Conservation (phyloP, 1,140 invertebrate species). For the Procambarus clarkii region DNA sequence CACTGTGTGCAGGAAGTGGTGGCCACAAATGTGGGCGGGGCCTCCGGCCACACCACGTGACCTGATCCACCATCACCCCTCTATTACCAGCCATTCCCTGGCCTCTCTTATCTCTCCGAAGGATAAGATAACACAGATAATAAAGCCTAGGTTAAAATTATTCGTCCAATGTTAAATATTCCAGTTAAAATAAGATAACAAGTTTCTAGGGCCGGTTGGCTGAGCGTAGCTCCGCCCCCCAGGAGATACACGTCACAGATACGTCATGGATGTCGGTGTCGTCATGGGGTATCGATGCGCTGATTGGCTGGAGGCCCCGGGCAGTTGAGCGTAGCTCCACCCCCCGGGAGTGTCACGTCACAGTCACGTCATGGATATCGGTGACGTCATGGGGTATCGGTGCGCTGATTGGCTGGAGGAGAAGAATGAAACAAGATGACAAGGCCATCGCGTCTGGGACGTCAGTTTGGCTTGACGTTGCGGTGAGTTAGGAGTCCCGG, state of each 20-base stretch:
- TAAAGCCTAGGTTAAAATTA: not conserved
- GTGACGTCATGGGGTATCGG: conserved; percentile 35
- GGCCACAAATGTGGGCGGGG: conserved; percentile 7
- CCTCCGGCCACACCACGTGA: not conserved
- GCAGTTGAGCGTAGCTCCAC: not conserved
- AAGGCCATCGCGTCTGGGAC: conserved; percentile 62
- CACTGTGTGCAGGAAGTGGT: not conserved
- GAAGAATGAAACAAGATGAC: conserved; percentile 69
- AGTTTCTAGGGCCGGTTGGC: not conserved
- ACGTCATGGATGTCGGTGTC: not conserved
- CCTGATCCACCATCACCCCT: not conserved
- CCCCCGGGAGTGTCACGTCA: conserved; percentile 15
- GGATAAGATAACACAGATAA: not conserved
- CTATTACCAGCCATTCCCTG: not conserved
- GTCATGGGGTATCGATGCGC: not conserved
- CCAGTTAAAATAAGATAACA: not conserved
- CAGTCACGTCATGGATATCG: conserved; percentile 26
- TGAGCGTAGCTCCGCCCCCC: not conserved
- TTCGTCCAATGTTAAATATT: no score
- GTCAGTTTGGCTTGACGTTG: conserved; percentile 62
- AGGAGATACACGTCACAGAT: no score
- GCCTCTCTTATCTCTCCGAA: no score
- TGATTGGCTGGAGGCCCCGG: not conserved
- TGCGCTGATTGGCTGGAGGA: conserved; percentile 33
- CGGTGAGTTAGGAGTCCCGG: conserved; percentile 43